phyloP scores from a whole-genome alignment of 1,140 invertebrate species.

The Drosophila sp. region DNA sequence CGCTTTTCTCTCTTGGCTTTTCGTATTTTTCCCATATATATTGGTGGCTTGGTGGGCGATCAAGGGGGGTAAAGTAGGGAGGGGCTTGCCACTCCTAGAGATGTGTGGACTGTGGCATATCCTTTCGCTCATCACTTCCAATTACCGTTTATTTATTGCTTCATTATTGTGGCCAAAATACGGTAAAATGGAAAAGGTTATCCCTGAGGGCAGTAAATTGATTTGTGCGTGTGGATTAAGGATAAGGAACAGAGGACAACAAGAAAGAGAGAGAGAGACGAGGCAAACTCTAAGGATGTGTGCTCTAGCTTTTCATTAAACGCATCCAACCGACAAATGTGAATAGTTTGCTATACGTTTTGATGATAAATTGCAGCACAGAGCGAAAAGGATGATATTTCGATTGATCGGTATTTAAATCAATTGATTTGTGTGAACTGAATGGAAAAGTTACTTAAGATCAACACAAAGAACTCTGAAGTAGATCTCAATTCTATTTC shows the following conservation, averaged over 20 bases:
- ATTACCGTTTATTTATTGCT: constrained; percentile 77
- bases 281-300: neutral
- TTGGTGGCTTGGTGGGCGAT: neutral
- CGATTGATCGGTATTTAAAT: neutral
- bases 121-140: constrained; percentile 72
- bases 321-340: constrained; percentile 9
- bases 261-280: neutral
- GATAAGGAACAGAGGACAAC: neutral
- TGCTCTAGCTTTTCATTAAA: constrained; percentile 8
- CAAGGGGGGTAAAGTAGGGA: no score
- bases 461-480: neutral
- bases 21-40: neutral
- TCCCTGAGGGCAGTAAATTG: constrained; percentile 55
- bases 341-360: neutral
- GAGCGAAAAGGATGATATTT: neutral
- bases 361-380: constrained; percentile 4
- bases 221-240: constrained; percentile 66
- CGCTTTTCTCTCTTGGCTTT: constrained; percentile 26
- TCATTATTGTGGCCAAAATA: constrained; percentile 49
- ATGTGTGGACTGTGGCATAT: constrained; percentile 42
- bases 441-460: no score
- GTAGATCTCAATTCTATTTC: neutral
- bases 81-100: constrained; percentile 1
- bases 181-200: constrained; percentile 7
- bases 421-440: no score